phyloP scores from a whole-genome alignment of 2,797 vertebrate species.

The Tadarida brasiliensis region DNA sequence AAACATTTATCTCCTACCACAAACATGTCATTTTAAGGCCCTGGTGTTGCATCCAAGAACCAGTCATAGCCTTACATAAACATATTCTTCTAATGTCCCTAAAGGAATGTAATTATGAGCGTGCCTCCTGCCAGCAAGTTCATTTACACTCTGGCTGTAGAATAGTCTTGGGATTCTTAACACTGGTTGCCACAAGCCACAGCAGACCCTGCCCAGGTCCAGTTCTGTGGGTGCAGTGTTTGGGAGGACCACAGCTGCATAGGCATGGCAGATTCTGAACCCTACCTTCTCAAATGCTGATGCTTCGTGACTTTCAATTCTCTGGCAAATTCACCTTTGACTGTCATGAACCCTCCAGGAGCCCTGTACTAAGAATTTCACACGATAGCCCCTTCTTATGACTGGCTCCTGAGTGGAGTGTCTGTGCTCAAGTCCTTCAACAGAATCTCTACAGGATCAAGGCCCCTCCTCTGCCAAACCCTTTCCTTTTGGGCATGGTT shows the following conservation, averaged over 20 bases:
- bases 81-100: constrained; percentile 81
- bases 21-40: constrained; percentile 67
- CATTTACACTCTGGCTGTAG: constrained; percentile 80
- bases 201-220: background rate
- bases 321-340: background rate
- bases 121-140: constrained; percentile 82
- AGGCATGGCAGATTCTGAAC: background rate
- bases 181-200: background rate
- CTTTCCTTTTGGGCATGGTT: background rate
- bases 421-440: background rate
- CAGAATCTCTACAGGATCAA: background rate
- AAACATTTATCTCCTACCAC: constrained; percentile 36
- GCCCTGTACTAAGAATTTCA: background rate
- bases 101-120: constrained; percentile 82
- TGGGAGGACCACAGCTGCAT: background rate
- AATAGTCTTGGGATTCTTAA: constrained; percentile 7
- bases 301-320: background rate
- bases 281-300: background rate
- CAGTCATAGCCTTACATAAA: constrained; percentile 82
- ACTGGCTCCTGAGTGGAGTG: background rate
- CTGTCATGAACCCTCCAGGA: background rate
- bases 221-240: background rate
- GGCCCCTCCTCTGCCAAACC: background rate
- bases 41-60: constrained; percentile 73
- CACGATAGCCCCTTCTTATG: background rate